These are phyloP conservation scores for Embidobia sp. DNA, from an alignment of 2,888 invertebrate genomes.

Conservation along the genomic window DNA sequence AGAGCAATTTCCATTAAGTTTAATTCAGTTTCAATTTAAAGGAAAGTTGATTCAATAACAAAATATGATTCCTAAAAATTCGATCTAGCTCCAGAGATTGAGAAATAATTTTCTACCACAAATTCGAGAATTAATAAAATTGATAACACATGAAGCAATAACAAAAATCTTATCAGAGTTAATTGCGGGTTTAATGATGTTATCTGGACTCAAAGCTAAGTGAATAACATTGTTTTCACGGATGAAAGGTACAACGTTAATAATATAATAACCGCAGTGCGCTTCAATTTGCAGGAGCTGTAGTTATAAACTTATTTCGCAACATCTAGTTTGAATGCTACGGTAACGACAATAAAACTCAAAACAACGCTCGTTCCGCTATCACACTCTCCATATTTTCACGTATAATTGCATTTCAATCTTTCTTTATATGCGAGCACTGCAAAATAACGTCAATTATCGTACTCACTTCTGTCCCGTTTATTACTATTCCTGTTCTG, in stretches of 20 bases:
- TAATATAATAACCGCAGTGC: constrained; percentile 22
- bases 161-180: too few species aligned
- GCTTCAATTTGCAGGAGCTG: constrained; percentile 17
- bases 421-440: background rate
- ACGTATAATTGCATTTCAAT: constrained; percentile 18
- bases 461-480: too few species aligned
- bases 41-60: too few species aligned
- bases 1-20: too few species aligned
- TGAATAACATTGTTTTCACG: background rate
- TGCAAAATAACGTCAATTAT: constrained; percentile 13
- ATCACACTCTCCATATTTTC: constrained; percentile 10
- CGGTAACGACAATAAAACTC: constrained; percentile 19
- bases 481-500: too few species aligned
- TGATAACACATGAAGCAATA: too few species aligned
- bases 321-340: constrained; percentile 22
- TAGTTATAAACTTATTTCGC: constrained; percentile 30
- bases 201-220: constrained; percentile 4
- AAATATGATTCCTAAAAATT: too few species aligned
- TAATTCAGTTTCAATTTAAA: too few species aligned
- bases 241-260: constrained; percentile 5
- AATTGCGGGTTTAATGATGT: too few species aligned
- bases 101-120: too few species aligned
- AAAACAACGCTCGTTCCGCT: constrained; percentile 12
- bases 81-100: too few species aligned
- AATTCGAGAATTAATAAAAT: too few species aligned